phyloP scores from a whole-genome alignment of 92 coral and sea anemone genomes.

The Epizoanthus stellaris region DNA sequence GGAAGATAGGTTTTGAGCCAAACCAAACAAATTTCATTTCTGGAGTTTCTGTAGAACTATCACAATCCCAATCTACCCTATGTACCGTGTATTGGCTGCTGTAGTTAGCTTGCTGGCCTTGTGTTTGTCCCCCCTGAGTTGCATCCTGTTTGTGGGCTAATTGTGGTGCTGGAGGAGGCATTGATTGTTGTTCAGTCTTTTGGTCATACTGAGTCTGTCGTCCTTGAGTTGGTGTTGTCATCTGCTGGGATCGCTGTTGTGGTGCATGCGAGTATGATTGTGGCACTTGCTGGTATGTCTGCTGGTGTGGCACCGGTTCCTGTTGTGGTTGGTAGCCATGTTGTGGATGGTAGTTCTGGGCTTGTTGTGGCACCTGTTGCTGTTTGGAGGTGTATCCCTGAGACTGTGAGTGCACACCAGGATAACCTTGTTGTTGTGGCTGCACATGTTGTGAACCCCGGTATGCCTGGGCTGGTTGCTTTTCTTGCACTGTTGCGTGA shows the following conservation, averaged over 20 bases:
- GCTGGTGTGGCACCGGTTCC: constrained; percentile 46
- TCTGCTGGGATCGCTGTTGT: constrained; percentile 14
- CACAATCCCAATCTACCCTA: constrained; percentile 12
- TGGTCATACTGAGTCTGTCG: constrained; percentile 34
- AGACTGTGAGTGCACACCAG: constrained; percentile 29
- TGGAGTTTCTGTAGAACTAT: neutral
- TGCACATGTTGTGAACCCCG: constrained; percentile 13
- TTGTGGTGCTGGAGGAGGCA: neutral
- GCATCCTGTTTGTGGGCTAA: constrained; percentile 15
- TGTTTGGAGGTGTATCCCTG: constrained; percentile 10
- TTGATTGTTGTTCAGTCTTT: constrained; percentile 12
- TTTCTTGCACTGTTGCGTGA: constrained; percentile 21
- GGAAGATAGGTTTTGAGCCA: constrained; percentile 28
- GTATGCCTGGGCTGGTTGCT: constrained; percentile 3
- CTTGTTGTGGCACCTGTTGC: constrained; percentile 15
- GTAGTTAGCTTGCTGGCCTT: constrained; percentile 21
- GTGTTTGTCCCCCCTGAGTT: constrained; percentile 19
- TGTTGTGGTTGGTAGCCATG: constrained; percentile 32
- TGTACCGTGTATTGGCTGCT: constrained; percentile 35
- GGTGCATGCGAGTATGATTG: constrained; percentile 17
- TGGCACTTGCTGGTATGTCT: constrained; percentile 48
- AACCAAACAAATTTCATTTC: constrained; percentile 28
- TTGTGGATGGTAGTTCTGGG: constrained; percentile 29
- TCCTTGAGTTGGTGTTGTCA: constrained; percentile 3
- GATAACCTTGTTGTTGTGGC: constrained; percentile 21